Evolutionary conservation across 2,888 invertebrate species (phyloP).

Genomic region (Andricus curvator): DNA sequence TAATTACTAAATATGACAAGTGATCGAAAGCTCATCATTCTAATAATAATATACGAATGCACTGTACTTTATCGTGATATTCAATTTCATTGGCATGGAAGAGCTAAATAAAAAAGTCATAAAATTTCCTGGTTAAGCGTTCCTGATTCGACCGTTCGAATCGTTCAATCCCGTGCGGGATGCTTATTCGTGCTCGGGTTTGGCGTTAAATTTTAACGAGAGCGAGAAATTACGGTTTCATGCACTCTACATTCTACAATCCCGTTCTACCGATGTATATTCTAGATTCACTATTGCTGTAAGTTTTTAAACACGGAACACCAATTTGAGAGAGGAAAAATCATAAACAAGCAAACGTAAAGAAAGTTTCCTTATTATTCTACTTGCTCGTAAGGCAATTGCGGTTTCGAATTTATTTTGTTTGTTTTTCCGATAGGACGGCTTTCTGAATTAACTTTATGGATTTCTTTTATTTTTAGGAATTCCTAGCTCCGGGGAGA

Average conservation of each 20-base stretch:
- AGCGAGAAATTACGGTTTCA: constrained; percentile 20
- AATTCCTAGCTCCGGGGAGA: too few relatives aligned
- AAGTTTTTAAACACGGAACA: not conserved
- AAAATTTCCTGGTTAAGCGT: not conserved
- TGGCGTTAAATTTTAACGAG: constrained; percentile 30
- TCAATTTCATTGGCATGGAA: not conserved
- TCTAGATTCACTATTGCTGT: not conserved
- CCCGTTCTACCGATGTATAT: not conserved
- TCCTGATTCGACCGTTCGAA: constrained; percentile 5
- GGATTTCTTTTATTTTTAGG: too few relatives aligned
- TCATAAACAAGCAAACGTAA: not conserved
- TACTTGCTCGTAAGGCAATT: not conserved
- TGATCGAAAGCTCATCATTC: not conserved
- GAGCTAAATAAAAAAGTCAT: not conserved
- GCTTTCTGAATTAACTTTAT: too few relatives aligned
- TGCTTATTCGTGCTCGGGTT: constrained; percentile 29
- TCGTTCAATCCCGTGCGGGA: constrained; percentile 3
- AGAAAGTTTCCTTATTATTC: not conserved
- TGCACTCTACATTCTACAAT: constrained; percentile 18
- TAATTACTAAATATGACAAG: not conserved
- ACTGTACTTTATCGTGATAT: not conserved
- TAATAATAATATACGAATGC: not conserved
- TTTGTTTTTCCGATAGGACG: too few relatives aligned
- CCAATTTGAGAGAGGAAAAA: not conserved
- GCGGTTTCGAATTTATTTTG: too few relatives aligned